Evolutionary conservation across 2,113 vertebrate genomes (phyloP).

Genomic region (Leucopsar rothschildi): DNA sequence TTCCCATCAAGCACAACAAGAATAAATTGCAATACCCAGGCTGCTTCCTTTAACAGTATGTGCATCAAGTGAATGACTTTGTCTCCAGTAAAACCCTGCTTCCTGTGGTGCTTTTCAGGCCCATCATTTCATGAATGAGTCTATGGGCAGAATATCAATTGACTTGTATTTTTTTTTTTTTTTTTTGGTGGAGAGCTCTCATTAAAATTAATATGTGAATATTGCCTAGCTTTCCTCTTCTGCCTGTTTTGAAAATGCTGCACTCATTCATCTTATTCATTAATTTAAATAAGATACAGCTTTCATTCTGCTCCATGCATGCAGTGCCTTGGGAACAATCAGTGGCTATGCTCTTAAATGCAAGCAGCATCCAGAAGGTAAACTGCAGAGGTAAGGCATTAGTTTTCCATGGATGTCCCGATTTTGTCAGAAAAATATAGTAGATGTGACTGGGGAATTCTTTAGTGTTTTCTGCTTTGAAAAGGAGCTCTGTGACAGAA

Average conservation of each 20-base stretch:
- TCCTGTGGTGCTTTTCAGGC: background rate
- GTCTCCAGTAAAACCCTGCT: background rate
- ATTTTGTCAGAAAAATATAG: background rate
- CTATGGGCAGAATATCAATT: slow-evolving; percentile 10
- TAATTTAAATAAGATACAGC: slow-evolving; percentile 28
- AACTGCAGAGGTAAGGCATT: background rate
- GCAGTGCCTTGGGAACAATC: background rate
- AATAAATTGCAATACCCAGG: slow-evolving; percentile 21
- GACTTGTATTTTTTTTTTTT: background rate
- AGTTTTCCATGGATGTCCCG: background rate
- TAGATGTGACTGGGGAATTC: background rate
- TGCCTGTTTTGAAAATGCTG: background rate
- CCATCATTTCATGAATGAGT: slow-evolving; percentile 25
- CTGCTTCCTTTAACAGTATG: background rate
- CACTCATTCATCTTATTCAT: background rate
- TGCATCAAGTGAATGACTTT: slow-evolving; percentile 27
- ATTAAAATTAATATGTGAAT: slow-evolving; percentile 3
- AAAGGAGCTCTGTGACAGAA: background rate
- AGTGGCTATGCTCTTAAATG: background rate
- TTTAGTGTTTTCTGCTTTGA: background rate
- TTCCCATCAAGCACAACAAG: background rate
- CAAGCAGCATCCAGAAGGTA: background rate
- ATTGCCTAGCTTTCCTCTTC: background rate
- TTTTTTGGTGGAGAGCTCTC: background rate
- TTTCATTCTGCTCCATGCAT: background rate